Conservation (phyloP, 1,140 invertebrate genomes). For the Branchinecta lindahli region DNA sequence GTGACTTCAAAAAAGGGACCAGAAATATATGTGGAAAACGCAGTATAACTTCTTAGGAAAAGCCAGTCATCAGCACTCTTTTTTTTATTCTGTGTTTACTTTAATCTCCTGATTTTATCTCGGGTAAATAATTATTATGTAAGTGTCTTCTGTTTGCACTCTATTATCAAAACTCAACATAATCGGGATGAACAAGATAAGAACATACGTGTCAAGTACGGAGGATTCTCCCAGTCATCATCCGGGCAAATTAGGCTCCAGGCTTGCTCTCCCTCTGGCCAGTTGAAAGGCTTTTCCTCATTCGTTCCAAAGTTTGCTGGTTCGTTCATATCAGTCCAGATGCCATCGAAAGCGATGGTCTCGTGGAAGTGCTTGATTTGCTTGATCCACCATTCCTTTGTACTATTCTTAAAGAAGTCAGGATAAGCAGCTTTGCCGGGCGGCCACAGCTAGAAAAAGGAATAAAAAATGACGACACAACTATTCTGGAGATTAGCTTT, state of each 20-base stretch:
- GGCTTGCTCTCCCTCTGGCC: conserved; percentile 10
- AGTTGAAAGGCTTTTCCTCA: conserved; percentile 20
- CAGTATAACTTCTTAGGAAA: too few relatives aligned
- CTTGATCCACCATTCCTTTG: conserved; percentile 30
- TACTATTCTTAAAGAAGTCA: conserved; percentile 20
- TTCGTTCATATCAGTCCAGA: conserved; percentile 36
- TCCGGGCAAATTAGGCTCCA: conserved; percentile 19
- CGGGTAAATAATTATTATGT: too few relatives aligned
- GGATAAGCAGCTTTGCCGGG: conserved; percentile 17
- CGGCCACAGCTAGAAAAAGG: conserved; percentile 18
- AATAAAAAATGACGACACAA: neutral
- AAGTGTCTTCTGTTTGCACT: too few relatives aligned
- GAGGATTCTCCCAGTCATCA: conserved; percentile 20
- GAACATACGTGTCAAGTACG: conserved; percentile 18
- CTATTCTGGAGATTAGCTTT: too few relatives aligned
- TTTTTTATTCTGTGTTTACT: too few relatives aligned
- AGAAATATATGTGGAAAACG: too few relatives aligned
- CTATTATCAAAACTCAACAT: too few relatives aligned
- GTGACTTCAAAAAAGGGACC: too few relatives aligned
- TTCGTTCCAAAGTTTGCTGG: conserved; percentile 30
- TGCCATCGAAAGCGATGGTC: conserved; percentile 27
- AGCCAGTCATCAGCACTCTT: too few relatives aligned
- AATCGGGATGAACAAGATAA: too few relatives aligned
- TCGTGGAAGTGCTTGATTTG: conserved; percentile 30
- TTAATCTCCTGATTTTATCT: too few relatives aligned